phyloP scores from a whole-genome alignment of 2,797 vertebrate genomes.

The Xenops minutus region DNA sequence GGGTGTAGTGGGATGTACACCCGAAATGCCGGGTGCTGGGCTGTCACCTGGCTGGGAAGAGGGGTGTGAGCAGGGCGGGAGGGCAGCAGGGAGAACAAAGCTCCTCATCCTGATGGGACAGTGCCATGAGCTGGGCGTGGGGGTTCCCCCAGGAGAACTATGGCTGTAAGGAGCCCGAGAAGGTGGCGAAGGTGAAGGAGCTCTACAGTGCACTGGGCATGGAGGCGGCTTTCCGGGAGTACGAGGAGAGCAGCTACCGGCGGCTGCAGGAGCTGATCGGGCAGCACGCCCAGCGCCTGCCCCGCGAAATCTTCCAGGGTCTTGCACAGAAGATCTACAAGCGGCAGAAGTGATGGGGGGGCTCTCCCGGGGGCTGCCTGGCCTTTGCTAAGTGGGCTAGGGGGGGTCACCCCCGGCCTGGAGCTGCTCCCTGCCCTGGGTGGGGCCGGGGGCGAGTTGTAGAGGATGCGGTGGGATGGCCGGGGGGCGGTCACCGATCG shows the following conservation, averaged over 20 bases:
- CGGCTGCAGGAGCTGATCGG: slow-evolving; percentile 83
- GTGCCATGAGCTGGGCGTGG: accelerated
- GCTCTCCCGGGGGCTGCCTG: not conserved
- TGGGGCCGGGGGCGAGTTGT: not conserved
- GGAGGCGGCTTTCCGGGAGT: slow-evolving; percentile 73
- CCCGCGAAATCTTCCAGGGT: slow-evolving; percentile 83
- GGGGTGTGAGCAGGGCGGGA: accelerated
- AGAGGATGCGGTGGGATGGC: not conserved
- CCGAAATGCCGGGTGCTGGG: not conserved
- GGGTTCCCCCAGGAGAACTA: slow-evolving; percentile 84
- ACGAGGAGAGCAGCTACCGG: slow-evolving; percentile 88
- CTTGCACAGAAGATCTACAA: slow-evolving; percentile 91
- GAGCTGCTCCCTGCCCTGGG: not conserved
- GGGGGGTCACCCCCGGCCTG: not conserved
- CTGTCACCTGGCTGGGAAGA: not conserved
- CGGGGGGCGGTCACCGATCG: not conserved
- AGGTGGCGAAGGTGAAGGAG: slow-evolving; percentile 86
- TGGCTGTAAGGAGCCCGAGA: slow-evolving; percentile 80
- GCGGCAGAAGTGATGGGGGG: slow-evolving; percentile 83
- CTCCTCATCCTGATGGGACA: accelerated
- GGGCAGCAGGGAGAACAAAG: not conserved
- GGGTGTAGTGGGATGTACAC: accelerated
- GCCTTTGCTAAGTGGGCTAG: accelerated
- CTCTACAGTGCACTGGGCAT: slow-evolving; percentile 84
- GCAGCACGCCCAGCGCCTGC: slow-evolving; percentile 76